Evolutionary conservation across 2,113 vertebrate species (phyloP), one percentile per base, ranked within the genome.

Genomic region (Ictalurus punctatus): DNA sequence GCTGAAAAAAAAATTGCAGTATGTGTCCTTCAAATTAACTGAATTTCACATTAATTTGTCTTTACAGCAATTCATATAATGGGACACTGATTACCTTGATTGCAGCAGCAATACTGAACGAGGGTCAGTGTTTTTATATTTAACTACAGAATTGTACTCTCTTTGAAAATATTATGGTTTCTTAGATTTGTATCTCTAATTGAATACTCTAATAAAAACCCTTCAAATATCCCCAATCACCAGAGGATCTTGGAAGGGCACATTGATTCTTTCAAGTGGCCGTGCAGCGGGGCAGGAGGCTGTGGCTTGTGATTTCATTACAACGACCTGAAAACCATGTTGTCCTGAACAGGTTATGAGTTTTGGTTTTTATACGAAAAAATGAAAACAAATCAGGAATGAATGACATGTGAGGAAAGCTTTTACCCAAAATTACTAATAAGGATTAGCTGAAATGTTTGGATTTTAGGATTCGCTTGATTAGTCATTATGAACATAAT

Each of bases 231-330:
- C 30, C 63, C 21, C 7, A 13, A 86, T 84, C 40, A 69, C 56
- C 27, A 40, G 27, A 2, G 6, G 13, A 8, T 30, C 17, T 54
- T 16, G 52, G 78, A 56, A 56, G 52, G 27, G 30, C 34, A 81
- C 27, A 86, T 67, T 48, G 30, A 85, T 81, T 89, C 58, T 82
- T 79, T 85, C 44, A 40, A 56, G 25, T 37, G 21, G n/a, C n/a
- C 21, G 6, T 34, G 78, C 48, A 71, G 13, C 19, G 82, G 86
- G 34, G 40, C 40, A 83, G 40, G 54, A 58, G 67, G 48, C 19
- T 59, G 80, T 71, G 79, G 87, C 81, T 7, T 84, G 40, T 85
- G 87, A 91, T 91, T 91, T 84, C 73, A 87, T 79, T 54, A 79
- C 76, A 79, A 58, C 71, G 63, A 54, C 52, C 81, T 73, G 69